Evolutionary conservation across 2,888 invertebrate genomes (phyloP).

Genomic region (Lasioglossum vierecki): DNA sequence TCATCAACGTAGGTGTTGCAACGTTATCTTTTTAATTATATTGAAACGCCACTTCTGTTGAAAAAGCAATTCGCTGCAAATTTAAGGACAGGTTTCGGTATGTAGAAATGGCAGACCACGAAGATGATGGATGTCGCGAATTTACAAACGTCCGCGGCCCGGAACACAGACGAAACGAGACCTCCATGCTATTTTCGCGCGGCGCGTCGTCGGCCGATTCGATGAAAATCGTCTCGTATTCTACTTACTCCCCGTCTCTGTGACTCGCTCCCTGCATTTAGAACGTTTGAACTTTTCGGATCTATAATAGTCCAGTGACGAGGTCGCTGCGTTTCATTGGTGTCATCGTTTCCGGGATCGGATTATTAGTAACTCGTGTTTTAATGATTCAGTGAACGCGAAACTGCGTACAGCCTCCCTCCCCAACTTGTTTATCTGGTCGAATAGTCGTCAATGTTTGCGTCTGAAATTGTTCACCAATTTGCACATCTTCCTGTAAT

Average conservation of each 20-base stretch:
- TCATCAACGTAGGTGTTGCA: not conserved
- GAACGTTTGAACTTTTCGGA: slow-evolving; percentile 31
- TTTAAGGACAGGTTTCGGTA: not conserved
- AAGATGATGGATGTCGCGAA: not conserved
- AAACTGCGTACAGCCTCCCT: not conserved
- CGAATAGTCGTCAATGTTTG: not conserved
- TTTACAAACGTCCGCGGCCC: not conserved
- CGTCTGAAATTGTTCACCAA: not conserved
- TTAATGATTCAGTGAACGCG: not conserved
- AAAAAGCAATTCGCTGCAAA: not conserved
- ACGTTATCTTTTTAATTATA: not conserved
- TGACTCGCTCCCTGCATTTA: slow-evolving; percentile 30
- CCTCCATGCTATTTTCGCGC: slow-evolving; percentile 54
- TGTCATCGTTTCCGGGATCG: slow-evolving; percentile 23
- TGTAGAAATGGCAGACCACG: not conserved
- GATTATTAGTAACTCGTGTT: slow-evolving; percentile 26
- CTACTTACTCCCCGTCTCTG: slow-evolving; percentile 33
- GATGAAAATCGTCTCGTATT: slow-evolving; percentile 52
- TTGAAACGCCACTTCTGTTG: not conserved
- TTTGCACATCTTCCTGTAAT: not conserved
- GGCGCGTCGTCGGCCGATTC: slow-evolving; percentile 30
- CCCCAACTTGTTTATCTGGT: not conserved
- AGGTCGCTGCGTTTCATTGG: not conserved
- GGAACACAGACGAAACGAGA: slow-evolving; percentile 23
- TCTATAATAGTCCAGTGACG: slow-evolving; percentile 51